Evolutionary conservation across 2,888 invertebrate species (phyloP), one percentile per base, ranked within the genome.

Genomic region (Mamestra brassicae): DNA sequence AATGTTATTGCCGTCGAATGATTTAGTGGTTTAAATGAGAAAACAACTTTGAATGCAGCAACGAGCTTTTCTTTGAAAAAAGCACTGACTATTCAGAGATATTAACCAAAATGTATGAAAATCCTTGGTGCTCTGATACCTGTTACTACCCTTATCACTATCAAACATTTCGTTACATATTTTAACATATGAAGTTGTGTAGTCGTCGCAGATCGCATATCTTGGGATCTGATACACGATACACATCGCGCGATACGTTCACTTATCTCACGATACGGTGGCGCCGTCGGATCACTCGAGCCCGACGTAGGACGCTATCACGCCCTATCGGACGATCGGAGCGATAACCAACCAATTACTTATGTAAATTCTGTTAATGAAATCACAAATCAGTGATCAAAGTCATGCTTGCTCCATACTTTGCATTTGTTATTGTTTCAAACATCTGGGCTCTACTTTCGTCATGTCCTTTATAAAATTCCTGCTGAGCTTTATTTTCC

Each of bases 181-280:
- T 83, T 73, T 73, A 76, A 86, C 78, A 83, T 76, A 87, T 77
- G 68, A 45, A 63, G 63, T 71, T 71, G 36, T 75, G 73, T 75
- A 64, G 63, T 68, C 71, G 65, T 67, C 73, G 76, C 67, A 74
- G 78, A 76, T 83, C 73, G 65, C 45, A 60, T 62, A 77, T 79
- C 67, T 76, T 3, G 26, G 50, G 54, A 77, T 79, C 74, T 50
- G 78, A 74, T 81, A 72, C 38, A 52, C 34, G 84, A 85, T 85
- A 77, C 58, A 66, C 73, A 86, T 84, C 88, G 76, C 77, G 74
- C 71, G 88, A 86, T 84, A 74, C 81, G 86, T 80, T 73, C 50
- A 55, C 69, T 60, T 82, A 84, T 79, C 80, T 64, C 38, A 3
- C 42, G 86, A 69, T 77, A 78, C 69, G 65, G 67, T 81, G 88